Percentiles rank a stretch among this genome's conserved stretches.
Conservation (phyloP, 2,888 invertebrate genomes). For the Agonopterix heracliana region DNA sequence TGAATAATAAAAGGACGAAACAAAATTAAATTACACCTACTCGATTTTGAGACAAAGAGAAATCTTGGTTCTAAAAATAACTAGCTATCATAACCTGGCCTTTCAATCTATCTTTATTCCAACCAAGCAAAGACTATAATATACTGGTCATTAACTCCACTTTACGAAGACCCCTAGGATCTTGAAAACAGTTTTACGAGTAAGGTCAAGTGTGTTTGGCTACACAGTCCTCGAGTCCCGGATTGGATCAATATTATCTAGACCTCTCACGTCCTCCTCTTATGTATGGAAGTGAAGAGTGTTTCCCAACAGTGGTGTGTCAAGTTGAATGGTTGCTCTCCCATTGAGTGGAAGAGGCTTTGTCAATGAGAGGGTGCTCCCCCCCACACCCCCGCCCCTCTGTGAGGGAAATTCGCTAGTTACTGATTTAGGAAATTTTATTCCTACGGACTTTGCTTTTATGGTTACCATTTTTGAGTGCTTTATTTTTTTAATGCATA, state of each 20-base stretch:
- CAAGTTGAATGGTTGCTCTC: conserved; percentile 12
- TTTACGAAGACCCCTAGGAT: too few relatives aligned
- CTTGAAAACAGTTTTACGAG: too few relatives aligned
- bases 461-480: conserved; percentile 3
- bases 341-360: conserved; percentile 17
- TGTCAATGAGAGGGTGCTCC: conserved; percentile 4
- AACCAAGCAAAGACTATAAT: too few relatives aligned
- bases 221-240: neutral
- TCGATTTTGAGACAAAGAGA: too few relatives aligned
- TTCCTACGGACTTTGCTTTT: conserved; percentile 9
- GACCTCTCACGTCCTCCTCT: conserved; percentile 11
- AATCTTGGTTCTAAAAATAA: too few relatives aligned
- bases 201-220: too few relatives aligned
- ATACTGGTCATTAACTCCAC: too few relatives aligned
- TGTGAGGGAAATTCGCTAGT: conserved; percentile 24
- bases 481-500: neutral
- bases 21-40: too few relatives aligned
- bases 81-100: too few relatives aligned
- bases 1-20: too few relatives aligned
- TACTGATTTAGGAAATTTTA: conserved; percentile 23
- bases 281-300: conserved; percentile 4
- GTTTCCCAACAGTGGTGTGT: conserved; percentile 10
- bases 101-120: neutral
- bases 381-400: neutral
- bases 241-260: conserved; percentile 10